Percentiles rank a stretch among this genome's conserved stretches.
These are phyloP conservation scores for Anagyrus pseudococci DNA, from an alignment of 2,888 invertebrate species.

Conservation along the genomic window DNA sequence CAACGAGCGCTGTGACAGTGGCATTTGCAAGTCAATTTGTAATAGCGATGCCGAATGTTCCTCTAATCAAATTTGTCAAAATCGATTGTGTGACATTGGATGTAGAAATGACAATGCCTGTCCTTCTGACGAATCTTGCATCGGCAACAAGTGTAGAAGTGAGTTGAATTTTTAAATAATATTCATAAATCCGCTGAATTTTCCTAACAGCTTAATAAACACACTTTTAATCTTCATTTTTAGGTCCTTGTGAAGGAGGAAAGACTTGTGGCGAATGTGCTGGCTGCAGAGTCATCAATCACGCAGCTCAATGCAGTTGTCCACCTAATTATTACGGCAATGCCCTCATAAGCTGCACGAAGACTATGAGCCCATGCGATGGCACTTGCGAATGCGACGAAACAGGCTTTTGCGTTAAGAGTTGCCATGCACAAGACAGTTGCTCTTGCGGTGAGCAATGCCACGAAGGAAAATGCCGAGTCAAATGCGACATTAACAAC, in stretches of 20 bases:
- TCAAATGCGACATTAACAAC: constrained; percentile 72
- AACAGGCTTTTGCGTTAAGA: constrained; percentile 77
- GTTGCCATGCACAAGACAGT: constrained; percentile 71
- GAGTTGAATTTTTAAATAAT: constrained; percentile 44
- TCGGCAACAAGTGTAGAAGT: constrained; percentile 83
- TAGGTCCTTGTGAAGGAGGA: constrained; percentile 79
- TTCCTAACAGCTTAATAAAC: neutral
- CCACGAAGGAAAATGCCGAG: constrained; percentile 74
- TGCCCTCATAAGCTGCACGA: constrained; percentile 78
- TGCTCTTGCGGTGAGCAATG: constrained; percentile 87
- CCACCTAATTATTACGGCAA: constrained; percentile 82
- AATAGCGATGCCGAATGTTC: constrained; percentile 85
- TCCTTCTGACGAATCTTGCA: constrained; percentile 76
- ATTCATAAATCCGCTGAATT: neutral
- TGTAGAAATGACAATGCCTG: constrained; percentile 86
- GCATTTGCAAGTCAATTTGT: constrained; percentile 83
- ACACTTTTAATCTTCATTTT: constrained; percentile 1
- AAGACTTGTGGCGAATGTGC: constrained; percentile 85
- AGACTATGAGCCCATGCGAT: constrained; percentile 76
- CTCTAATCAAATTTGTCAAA: constrained; percentile 84
- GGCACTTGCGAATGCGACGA: constrained; percentile 82
- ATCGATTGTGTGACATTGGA: constrained; percentile 83
- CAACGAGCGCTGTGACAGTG: constrained; percentile 85
- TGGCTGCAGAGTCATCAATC: constrained; percentile 81
- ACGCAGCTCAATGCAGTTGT: constrained; percentile 86